Conservation (phyloP, 2,113 vertebrate genomes). For the Megaleporinus macrocephalus region DNA sequence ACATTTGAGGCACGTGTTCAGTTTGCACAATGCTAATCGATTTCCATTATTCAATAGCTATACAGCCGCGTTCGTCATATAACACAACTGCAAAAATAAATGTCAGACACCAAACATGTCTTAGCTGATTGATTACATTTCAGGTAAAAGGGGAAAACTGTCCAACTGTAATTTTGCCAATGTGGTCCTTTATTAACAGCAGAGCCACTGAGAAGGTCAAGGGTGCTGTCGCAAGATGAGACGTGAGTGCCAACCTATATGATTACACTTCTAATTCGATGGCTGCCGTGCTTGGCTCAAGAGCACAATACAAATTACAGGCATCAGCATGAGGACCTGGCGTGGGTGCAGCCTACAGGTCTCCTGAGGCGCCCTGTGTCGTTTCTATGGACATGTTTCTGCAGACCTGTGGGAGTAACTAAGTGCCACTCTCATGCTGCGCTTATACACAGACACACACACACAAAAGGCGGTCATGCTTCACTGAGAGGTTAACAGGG, state of each 20-base stretch:
- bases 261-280: not conserved
- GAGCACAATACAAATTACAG: not conserved
- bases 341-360: conserved; percentile 34
- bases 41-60: no score
- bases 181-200: not conserved
- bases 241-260: not conserved
- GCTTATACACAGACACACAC: conserved; percentile 12
- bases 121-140: no score
- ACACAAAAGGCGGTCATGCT: conserved; percentile 28
- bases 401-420: conserved; percentile 55
- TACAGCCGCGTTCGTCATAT: no score
- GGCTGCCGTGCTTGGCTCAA: not conserved
- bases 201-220: not conserved
- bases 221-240: not conserved
- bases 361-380: conserved; percentile 53
- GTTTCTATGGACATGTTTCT: conserved; percentile 69
- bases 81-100: no score
- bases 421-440: not conserved
- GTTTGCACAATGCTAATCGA: no score
- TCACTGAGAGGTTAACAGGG: conserved; percentile 41
- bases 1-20: no score
- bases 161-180: not conserved
- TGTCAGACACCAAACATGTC: no score
- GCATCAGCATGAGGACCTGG: conserved; percentile 2
- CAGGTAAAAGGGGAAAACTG: no score